Evolutionary conservation across 2,888 invertebrate genomes (phyloP), one percentile per base, ranked within the genome.

Genomic region (Microdon myrmicae): DNA sequence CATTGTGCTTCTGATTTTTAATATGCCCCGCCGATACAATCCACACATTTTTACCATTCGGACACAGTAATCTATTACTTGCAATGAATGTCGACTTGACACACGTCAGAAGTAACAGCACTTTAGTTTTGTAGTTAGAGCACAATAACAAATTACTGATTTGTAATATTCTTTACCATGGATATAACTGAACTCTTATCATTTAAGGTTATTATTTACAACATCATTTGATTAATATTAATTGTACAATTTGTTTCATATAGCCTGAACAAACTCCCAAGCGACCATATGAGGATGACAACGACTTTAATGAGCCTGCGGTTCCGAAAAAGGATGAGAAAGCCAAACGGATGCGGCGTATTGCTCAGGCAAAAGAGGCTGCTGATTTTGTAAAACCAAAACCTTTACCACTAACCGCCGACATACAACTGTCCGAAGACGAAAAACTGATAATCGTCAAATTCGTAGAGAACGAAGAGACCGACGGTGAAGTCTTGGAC

Each of bases 201-300:
- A 29, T 85, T 84, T 69, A 85, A 84, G 76, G 85, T 83, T 17
- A n/a, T 16, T 28, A 28, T 38, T 3, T 6, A 26, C 10, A 0
- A 12, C 9, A 32, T 7, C 0, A 7, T 5, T 14, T 8, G 1
- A 4, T n/a, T 16, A 34, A 14, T 20, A 9, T 22, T 54, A 26
- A 14, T 10, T 2, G 20, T 19, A 28, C 34, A 26, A 26, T 16
- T 45, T 12, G 1, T 37, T 19, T 8, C 9, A 5, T 75, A 79
- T 20, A 93, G 92, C 92, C 92, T 3, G 88, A 90, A 38, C 90
- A 90, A 74, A 91, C 90, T 5, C 88, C 92, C 5, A 92, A 92
- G 79, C 83, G 92, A 3, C 72, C 77, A 2, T 75, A 75, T 44
- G 79, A 79, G 10, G 76, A 76, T 16, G 89, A 89, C 59, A 86